These are phyloP conservation scores for Phalera bucephala DNA, from an alignment of 2,888 invertebrate species.

Conservation along the genomic window DNA sequence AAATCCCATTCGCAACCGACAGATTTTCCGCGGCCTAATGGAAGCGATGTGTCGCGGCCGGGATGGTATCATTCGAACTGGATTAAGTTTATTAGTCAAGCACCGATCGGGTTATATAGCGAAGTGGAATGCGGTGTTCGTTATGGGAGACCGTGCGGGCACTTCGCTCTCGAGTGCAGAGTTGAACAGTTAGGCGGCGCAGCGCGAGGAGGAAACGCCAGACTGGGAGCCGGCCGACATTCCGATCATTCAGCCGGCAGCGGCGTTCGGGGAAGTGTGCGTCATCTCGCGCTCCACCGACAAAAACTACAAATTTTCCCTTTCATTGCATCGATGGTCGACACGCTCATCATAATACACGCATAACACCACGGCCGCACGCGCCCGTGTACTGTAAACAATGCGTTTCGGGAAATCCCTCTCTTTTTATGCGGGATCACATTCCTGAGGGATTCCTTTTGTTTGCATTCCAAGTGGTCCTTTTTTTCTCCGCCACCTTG, in stretches of 20 bases:
- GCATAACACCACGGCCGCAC: slow-evolving; percentile 60
- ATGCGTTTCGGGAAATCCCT: slow-evolving; percentile 80
- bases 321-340: slow-evolving; percentile 69
- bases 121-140: too few relatives aligned
- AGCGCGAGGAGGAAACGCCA: slow-evolving; percentile 39
- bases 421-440: slow-evolving; percentile 72
- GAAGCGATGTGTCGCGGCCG: too few relatives aligned
- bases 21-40: not conserved
- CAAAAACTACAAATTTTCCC: slow-evolving; percentile 79
- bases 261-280: slow-evolving; percentile 64
- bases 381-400: slow-evolving; percentile 68
- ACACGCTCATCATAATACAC: slow-evolving; percentile 62
- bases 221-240: slow-evolving; percentile 42
- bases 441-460: slow-evolving; percentile 82
- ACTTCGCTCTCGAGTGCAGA: too few relatives aligned
- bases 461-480: slow-evolving; percentile 70
- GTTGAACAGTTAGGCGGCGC: slow-evolving; percentile 23
- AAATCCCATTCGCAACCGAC: slow-evolving; percentile 4
- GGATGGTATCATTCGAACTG: too few relatives aligned
- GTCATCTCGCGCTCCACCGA: slow-evolving; percentile 57
- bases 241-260: slow-evolving; percentile 46
- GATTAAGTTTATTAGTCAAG: too few relatives aligned
- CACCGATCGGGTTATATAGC: too few relatives aligned
- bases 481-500: slow-evolving; percentile 61
- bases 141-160: too few relatives aligned